Conservation (phyloP, 2,113 vertebrate species). For the Herpailurus yagouaroundi region DNA sequence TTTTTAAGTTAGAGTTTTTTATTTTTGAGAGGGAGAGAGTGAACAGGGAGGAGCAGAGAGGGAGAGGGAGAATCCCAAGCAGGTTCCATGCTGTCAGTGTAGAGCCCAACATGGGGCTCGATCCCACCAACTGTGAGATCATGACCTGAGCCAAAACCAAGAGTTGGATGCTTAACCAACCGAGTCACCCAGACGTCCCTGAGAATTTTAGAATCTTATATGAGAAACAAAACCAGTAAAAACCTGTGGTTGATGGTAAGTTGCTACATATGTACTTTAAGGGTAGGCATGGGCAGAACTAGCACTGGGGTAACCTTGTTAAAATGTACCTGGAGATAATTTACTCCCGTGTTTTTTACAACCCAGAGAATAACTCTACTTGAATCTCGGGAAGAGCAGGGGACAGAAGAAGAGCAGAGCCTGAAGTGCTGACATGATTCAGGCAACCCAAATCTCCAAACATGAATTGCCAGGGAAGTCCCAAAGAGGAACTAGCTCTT, state of each 20-base stretch:
- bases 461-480: not conserved
- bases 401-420: not conserved
- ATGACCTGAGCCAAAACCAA: no score
- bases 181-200: no score
- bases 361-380: not conserved
- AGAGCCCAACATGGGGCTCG: no score
- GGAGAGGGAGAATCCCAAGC: no score
- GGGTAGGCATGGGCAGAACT: not conserved
- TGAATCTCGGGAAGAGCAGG: not conserved
- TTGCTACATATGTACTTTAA: not conserved
- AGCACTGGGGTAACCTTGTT: not conserved
- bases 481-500: not conserved
- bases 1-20: no score
- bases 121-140: no score
- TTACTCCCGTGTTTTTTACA: not conserved
- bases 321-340: not conserved
- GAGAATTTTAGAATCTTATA: not conserved
- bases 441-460: not conserved
- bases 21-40: no score
- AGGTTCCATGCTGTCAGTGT: no score
- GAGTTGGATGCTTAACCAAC: no score
- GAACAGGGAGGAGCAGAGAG: no score
- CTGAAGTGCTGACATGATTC: not conserved
- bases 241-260: not conserved
- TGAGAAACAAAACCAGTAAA: constrained; percentile 23